Evolutionary conservation across 2,888 invertebrate species (phyloP), one percentile per base, ranked within the genome.

Genomic region (Gibbula magus): DNA sequence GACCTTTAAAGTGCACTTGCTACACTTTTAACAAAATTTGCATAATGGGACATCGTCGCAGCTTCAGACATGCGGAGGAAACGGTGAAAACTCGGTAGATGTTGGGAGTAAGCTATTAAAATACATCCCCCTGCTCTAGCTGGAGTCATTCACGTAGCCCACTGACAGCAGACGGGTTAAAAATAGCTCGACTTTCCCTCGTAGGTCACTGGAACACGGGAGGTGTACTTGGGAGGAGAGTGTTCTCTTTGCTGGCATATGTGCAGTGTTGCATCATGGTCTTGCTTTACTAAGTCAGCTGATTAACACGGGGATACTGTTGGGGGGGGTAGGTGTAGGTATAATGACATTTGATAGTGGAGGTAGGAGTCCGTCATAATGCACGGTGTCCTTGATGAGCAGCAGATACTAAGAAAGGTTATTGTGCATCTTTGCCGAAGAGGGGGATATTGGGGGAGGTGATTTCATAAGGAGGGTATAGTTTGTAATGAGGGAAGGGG

Each of bases 171-270:
- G 18, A 32, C 25, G 25, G 10, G 61, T 20, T 70, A 70, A 35
- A 70, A 70, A 70, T 70, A 70, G 70, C 32, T 35, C 20, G 70
- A 20, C 20, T 39, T 70, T 35, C 70, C 67, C 39, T 70, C 32
- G n/a, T 35, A 56, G 70, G 70, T 70, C 70, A 70, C 70, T 70
- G 70, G 70, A 35, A 32, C 70, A 70, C n/a, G 3, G 70, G n/a
- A 18, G 35, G 35, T 39, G 70, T 35, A 70, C 70, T 39, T 32
- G 39, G 45, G 45, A 45, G 45, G 13, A 13, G 45, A 13, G 35
- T 35, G 35, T 35, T 35, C 35, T 35, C 4, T 35, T 35, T n/a
- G n/a, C n/a, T n/a, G n/a, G 35, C 35, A 8, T n/a, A 35, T 35
- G 35, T 35, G 3, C 4, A 35, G 4, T 32, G 35, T 70, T 70